Evolutionary conservation across 2,113 vertebrate genomes (phyloP), one percentile per base, ranked within the genome.

Genomic region (Melanerpes formicivorus): DNA sequence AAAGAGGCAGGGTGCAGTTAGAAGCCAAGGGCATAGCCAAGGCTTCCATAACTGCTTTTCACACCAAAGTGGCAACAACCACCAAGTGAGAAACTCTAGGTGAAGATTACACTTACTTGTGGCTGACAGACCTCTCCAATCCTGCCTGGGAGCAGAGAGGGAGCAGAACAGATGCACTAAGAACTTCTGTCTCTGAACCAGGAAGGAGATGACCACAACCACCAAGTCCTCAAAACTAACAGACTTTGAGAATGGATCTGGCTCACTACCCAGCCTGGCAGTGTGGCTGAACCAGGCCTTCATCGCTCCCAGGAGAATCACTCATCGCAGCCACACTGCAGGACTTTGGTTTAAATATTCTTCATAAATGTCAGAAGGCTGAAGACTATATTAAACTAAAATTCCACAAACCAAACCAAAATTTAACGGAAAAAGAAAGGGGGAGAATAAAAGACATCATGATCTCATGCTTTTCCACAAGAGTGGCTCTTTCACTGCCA

Each of bases 401-500:
- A 83, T 34, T 70, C 77, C 63, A 69, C n/a, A 69, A 83, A 85
- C 11, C 56, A 81, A 94, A 79, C 16, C 46, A 71, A 93, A 86
- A 44, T 79, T 91, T 90, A 65, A 80, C 37, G 62, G 50, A 91
- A 69, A 14, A 81, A 80, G 91, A 70, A 90, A 89, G 46, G 18
- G 18, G 46, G 14, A 17, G 17, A 17, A 17, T 16, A 46, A 48
- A 27, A 55, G 8, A 14, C 25, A 26, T 29, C 14, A 80, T 88
- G 79, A 93, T 75, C 58, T 83, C 73, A 83, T 58, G 55, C 14
- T 72, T 92, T 90, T 76, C 90, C 90, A 86, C 8, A 78, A 78
- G 48, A 85, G n/a, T 22, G 23, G 29, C 48, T 93, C 76, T 90
- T 93, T 66, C 70, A 80, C 50, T 80, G 85, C 54, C 70, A 96